Conservation (phyloP, 2,888 invertebrate species). For the Plagiodera versicolora region DNA sequence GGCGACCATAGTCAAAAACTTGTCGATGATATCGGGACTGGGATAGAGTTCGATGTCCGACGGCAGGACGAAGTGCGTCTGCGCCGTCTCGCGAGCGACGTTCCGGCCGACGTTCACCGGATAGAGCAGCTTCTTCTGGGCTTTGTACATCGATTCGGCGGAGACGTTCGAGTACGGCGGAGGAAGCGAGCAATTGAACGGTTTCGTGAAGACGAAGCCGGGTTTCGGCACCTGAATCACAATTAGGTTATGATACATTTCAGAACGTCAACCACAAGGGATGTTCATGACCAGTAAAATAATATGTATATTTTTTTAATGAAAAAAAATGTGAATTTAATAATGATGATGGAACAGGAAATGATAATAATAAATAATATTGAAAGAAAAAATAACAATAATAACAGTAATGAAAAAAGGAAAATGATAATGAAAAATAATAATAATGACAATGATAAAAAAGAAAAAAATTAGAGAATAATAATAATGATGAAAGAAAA, state of each 20-base stretch:
- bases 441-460: no score
- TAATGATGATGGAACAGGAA: no score
- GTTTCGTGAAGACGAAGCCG: constrained; percentile 62
- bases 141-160: constrained; percentile 72
- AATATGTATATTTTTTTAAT: no score
- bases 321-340: not conserved
- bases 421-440: no score
- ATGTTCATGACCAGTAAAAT: no score
- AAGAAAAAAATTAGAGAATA: no score
- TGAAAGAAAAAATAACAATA: no score
- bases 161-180: constrained; percentile 72
- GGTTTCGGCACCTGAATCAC: constrained; percentile 68
- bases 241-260: no score
- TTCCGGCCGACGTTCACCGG: constrained; percentile 90
- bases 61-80: constrained; percentile 80
- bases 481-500: no score
- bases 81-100: constrained; percentile 80
- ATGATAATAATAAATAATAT: no score
- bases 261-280: no score
- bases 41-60: constrained; percentile 92
- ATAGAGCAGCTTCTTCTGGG: constrained; percentile 78
- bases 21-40: constrained; percentile 75
- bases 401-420: no score
- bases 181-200: constrained; percentile 71
- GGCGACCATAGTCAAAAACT: constrained; percentile 84